A percentile compares a stretch with the other conserved stretches of the same genome.
phyloP scores from a whole-genome alignment of 2,113 vertebrate species.

The Catharus minimus region DNA sequence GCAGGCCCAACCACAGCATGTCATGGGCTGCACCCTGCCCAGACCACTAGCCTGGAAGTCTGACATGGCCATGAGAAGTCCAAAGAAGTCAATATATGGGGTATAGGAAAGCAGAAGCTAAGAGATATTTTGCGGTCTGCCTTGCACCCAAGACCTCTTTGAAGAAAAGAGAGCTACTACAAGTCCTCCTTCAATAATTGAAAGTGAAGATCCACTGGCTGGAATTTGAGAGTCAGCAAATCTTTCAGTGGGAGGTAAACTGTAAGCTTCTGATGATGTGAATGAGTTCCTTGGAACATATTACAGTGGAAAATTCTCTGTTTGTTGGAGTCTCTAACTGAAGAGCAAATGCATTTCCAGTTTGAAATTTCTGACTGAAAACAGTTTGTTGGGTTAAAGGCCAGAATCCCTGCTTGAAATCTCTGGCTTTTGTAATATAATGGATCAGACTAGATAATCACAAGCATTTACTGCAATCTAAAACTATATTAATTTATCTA shows the following conservation, averaged over 20 bases:
- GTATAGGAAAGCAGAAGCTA: neutral
- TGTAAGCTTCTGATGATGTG: neutral
- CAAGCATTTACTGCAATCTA: neutral
- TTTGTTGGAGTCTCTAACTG: neutral
- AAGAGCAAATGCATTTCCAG: neutral
- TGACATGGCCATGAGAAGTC: neutral
- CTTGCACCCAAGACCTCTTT: neutral
- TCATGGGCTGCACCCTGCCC: neutral
- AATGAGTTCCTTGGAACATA: neutral
- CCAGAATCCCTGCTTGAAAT: neutral
- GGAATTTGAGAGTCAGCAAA: neutral
- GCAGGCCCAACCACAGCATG: accelerated
- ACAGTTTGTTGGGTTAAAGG: neutral
- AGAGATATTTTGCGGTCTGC: neutral
- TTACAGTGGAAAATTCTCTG: neutral
- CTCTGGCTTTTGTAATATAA: neutral
- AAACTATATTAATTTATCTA: neutral
- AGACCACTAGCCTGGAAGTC: neutral
- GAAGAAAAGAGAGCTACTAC: neutral
- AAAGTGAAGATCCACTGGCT: neutral
- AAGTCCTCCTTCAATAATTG: neutral
- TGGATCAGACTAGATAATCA: neutral
- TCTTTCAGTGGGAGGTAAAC: neutral
- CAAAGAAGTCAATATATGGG: neutral
- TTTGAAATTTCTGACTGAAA: neutral